These are phyloP conservation scores for Cephus spinipes DNA, from an alignment of 2,888 invertebrate genomes.

Conservation along the genomic window DNA sequence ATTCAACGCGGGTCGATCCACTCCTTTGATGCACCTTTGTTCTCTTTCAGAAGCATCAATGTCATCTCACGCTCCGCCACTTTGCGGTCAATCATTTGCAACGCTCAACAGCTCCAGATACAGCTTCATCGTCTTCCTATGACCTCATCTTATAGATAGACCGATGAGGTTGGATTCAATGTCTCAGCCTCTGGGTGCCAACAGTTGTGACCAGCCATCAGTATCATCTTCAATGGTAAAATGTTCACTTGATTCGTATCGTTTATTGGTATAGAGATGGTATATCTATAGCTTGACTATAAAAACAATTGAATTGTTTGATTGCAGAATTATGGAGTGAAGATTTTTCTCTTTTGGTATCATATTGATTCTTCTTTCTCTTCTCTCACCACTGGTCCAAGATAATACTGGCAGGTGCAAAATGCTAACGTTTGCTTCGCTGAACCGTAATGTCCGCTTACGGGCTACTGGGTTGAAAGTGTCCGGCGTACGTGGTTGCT, in stretches of 20 bases:
- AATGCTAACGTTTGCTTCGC: background rate
- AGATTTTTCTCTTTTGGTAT: background rate
- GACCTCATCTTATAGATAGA: background rate
- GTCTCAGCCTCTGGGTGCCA: background rate
- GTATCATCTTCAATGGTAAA: background rate
- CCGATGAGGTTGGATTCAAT: no score
- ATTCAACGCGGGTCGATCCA: constrained; percentile 44
- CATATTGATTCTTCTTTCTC: background rate
- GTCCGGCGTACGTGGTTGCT: constrained; percentile 49
- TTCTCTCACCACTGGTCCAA: background rate
- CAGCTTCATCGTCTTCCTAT: background rate
- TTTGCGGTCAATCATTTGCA: constrained; percentile 34
- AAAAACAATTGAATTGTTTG: background rate
- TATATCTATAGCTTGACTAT: background rate
- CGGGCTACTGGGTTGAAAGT: constrained; percentile 51
- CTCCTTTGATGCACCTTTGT: constrained; percentile 14
- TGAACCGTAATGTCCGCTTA: constrained; percentile 49
- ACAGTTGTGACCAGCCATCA: background rate
- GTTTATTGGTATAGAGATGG: background rate
- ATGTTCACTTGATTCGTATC: background rate
- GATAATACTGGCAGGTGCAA: background rate
- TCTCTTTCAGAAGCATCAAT: constrained; percentile 23
- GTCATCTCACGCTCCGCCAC: constrained; percentile 42
- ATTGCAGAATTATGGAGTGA: background rate
- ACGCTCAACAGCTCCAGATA: background rate